Evolutionary conservation across 2,888 invertebrate genomes (phyloP), one percentile per base, ranked within the genome.

Genomic region (Polyommatus icarus): DNA sequence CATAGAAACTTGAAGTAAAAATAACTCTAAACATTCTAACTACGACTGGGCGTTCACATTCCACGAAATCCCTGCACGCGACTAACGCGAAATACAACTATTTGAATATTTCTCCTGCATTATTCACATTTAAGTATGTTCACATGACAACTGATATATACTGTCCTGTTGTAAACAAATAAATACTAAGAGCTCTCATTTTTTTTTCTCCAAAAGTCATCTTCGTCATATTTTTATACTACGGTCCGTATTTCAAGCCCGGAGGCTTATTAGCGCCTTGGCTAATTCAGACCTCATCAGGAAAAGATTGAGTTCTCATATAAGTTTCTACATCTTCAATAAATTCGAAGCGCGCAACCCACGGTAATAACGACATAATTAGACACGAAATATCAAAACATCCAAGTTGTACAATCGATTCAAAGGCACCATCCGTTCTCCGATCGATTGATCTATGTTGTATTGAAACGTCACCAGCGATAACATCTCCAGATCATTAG

Each of bases 391-490:
- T 61, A 50, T 67, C 24, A 76, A 40, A 71, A 78, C 67, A 50
- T 76, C 32, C 18, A 40, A 54, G 40, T 54, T 57, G 12, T 32
- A 59, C 20, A 77, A 78, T 78, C 77, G 77, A 78, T 78, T 79
- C 77, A 78, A 36, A 77, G 75, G 24, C 76, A 57, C 71, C 57
- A 71, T 71, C 78, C 81, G 80, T 75, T 80, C 81, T 83, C 79
- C 81, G 83, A 86, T 76, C 84, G 87, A 90, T 87, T 89, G 91
- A 89, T 90, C 87, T 88, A 87, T 85, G 89, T 88, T 87, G 92
- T 93, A 94, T 94, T 94, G 94, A 94, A 94, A 92, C 90, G 93
- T 93, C 94, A 91, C 84, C 80, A 81, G 81, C 81, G 94, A 93
- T 93, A 91, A 82, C 84, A 93, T 92, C 92, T 85, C 82, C 84